Evolutionary conservation across 1,140 invertebrate species (phyloP), one percentile per base, ranked within the genome.

Genomic region (Drosophila albomicans): DNA sequence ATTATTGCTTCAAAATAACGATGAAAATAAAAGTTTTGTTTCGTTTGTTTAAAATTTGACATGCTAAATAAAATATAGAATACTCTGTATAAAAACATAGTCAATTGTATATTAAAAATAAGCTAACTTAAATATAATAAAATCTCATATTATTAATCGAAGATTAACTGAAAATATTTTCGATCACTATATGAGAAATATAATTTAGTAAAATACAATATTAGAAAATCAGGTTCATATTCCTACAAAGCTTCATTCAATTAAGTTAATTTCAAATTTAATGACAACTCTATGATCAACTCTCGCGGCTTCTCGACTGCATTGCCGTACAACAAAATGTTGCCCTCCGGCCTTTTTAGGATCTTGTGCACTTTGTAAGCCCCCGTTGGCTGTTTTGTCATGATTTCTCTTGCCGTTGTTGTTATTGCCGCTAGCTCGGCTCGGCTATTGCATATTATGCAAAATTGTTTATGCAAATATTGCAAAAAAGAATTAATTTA

Each of bases 401-500:
- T 74, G 71, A 74, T 69, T 75, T 70, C 59, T 51, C 16, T 25
- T 62, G 46, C 10, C 61, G 58, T 68, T 75, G 45, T 28, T 75
- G 45, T 28, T 59, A 13, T 28, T 70, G 67, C 62, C 57, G 58
- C 61, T 51, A 16, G 69, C 20, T 38, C 30, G 6, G 20, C 43
- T 75, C 68, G 65, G 76, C 79, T 74, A 82, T 88, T 87, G 82
- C 82, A 88, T 89, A 89, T 89, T 89, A 88, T 89, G 85, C 85
- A 81, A 88, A 88, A 88, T 89, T 89, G 85, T 88, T 88, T 88
- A 88, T 88, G 85, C 85, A 88, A 88, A 88, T 88, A 88, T 76
- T 76, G 85, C 82, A 82, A 88, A 88, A 89, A 88, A 88, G 81
- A 88, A 89, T 88, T 88, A 88, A 88, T 89, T 88, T 88, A 88